Conservation (phyloP, 35 echinoderm and acorn worm genomes). For the Ophioderma brevispina region DNA sequence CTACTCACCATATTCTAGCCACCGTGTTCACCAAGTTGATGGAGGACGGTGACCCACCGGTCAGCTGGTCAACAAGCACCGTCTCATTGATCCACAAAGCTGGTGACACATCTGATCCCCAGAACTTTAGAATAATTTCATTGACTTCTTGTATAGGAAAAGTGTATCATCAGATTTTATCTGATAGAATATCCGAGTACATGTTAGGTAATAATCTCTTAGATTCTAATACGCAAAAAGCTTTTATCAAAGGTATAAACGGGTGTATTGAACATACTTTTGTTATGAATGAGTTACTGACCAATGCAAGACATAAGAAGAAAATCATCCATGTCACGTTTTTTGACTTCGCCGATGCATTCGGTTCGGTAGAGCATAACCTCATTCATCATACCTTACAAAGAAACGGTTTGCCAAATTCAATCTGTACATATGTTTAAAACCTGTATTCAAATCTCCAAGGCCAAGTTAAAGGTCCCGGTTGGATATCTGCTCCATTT, state of each 20-base stretch:
- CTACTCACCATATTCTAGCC: constrained; percentile 18
- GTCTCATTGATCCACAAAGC: constrained; percentile 31
- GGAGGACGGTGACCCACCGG: not conserved
- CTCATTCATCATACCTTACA: constrained; percentile 6
- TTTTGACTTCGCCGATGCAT: constrained; percentile 22
- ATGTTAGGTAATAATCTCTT: not conserved
- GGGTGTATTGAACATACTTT: constrained; percentile 18
- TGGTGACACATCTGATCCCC: not conserved
- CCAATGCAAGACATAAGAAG: constrained; percentile 20
- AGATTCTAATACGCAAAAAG: not conserved
- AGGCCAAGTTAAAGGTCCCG: constrained; percentile 3
- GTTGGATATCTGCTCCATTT: not conserved
- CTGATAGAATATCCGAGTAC: not conserved
- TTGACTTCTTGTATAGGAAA: constrained; percentile 36
- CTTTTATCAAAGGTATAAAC: constrained; percentile 11
- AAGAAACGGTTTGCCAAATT: not conserved
- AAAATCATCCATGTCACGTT: constrained; percentile 24
- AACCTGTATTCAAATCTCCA: constrained; percentile 12
- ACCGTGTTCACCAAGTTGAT: constrained; percentile 37
- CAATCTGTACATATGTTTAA: not conserved
- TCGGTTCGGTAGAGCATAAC: constrained; percentile 18
- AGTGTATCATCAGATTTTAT: constrained; percentile 50
- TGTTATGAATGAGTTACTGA: constrained; percentile 18
- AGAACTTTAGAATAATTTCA: constrained; percentile 31
- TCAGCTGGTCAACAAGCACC: not conserved